These are phyloP conservation scores for Mallotus villosus DNA, from an alignment of 2,797 vertebrate genomes.

Conservation along the genomic window DNA sequence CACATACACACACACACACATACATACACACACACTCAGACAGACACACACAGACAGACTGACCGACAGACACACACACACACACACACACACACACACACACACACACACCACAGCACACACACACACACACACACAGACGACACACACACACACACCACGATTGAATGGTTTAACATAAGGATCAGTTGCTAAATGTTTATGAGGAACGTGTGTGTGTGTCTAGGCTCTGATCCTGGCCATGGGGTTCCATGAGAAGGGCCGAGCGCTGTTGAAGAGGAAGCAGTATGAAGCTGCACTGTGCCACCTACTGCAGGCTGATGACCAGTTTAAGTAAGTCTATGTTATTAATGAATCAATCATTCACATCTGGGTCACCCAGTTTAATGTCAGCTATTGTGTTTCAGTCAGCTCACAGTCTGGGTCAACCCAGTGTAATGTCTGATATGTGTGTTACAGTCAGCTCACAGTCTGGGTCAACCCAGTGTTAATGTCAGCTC, in stretches of 20 bases:
- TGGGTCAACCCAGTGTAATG: no score
- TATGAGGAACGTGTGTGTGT: slow-evolving; percentile 9
- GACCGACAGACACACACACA: not conserved
- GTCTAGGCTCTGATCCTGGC: slow-evolving; percentile 90
- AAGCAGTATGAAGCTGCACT: slow-evolving; percentile 86
- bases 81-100: not conserved
- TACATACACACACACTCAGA: no score
- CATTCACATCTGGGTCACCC: no score
- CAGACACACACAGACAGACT: slow-evolving; percentile 2
- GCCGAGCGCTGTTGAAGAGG: slow-evolving; percentile 91
- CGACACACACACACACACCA: not conserved
- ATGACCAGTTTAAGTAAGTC: slow-evolving; percentile 88
- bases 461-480: not conserved
- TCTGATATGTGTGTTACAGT: no score
- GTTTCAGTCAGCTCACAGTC: no score
- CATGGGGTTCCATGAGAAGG: slow-evolving; percentile 96
- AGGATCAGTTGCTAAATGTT: not conserved
- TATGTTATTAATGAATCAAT: not conserved
- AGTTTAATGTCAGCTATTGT: no score
- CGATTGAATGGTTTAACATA: no score
- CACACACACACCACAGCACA: not conserved
- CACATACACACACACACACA: not conserved
- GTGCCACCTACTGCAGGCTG: slow-evolving; percentile 87
- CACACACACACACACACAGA: slow-evolving; percentile 3
- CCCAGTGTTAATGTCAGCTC: not conserved